These are phyloP conservation scores for Calliopsis andreniformis DNA, from an alignment of 1,140 invertebrate genomes.

Conservation along the genomic window DNA sequence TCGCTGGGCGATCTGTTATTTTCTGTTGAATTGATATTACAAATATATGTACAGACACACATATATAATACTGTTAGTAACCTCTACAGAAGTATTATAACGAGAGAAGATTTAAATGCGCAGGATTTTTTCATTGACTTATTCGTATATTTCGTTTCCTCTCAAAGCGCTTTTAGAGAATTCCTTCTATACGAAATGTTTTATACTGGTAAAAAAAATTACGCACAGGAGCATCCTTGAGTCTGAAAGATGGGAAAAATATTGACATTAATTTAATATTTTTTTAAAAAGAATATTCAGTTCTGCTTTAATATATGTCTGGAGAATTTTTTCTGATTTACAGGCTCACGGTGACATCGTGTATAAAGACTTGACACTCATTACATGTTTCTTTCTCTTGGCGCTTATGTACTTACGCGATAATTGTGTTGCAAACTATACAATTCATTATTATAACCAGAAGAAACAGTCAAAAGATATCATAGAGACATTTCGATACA, in stretches of 20 bases:
- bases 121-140: conserved; percentile 12
- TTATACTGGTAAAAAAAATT: conserved; percentile 7
- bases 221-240: conserved; percentile 14
- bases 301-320: background rate
- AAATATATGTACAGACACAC: no score
- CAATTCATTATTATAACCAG: background rate
- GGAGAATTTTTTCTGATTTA: background rate
- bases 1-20: conserved; percentile 55
- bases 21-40: conserved; percentile 41
- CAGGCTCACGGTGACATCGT: conserved; percentile 6
- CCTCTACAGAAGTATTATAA: conserved; percentile 27
- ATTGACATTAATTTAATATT: background rate
- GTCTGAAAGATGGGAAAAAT: background rate
- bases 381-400: conserved; percentile 4
- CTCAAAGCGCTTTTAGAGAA: conserved; percentile 26
- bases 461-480: background rate
- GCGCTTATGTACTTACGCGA: conserved; percentile 1
- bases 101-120: conserved; percentile 13
- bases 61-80: conserved; percentile 35
- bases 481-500: conserved; percentile 7
- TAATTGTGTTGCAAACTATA: conserved; percentile 8
- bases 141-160: conserved; percentile 40
- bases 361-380: conserved; percentile 32
- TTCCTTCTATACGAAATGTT: conserved; percentile 1
- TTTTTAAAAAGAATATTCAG: conserved; percentile 1